Evolutionary conservation across 2,888 invertebrate genomes (phyloP), one percentile per base, ranked within the genome.

Genomic region (Tiliacea citrago): DNA sequence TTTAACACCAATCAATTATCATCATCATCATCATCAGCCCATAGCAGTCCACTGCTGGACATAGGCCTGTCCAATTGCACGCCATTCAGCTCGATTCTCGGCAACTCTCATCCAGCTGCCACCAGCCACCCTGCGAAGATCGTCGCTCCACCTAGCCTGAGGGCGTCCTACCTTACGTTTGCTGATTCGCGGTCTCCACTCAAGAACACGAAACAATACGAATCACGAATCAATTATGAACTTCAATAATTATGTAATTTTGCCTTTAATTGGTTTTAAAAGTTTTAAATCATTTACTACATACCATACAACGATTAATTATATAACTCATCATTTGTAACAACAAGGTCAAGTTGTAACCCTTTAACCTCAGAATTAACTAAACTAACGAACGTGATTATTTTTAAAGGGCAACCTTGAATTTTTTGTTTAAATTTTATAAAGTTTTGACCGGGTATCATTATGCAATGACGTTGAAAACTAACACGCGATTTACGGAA

Each of bases 401-500:
- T 49, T 55, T 73, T 63, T 61, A 58, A 70, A 69, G 55, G 51
- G 35, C 49, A 73, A 74, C 82, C 84, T 76, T 83, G 65, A 69
- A 62, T 51, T 76, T 82, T 35, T 45, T 68, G 35, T 57, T 58
- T 65, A 51, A 45, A 47, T 71, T 83, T 79, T 57, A 47, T 82
- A 35, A 51, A 60, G 35, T 74, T 81, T 42, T 61, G 57, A 51
- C 60, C 53, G 49, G 63, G 16, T 55, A 69, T 58, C 35, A 81
- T 77, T 74, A 68, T n/a, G 68, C 55, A 71, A 73, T 70, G 62
- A 69, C 66, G 68, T 71, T 42, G 49, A 45, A 69, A 71, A 71
- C 57, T 62, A 58, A 68, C 75, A 75, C 49, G 83, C 83, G 57
- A 78, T 62, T 82, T 58, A 73, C 73, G 75, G 65, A 83, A 83